Evolutionary conservation across 1,140 invertebrate genomes (phyloP).

Genomic region (Megalopta genalis): DNA sequence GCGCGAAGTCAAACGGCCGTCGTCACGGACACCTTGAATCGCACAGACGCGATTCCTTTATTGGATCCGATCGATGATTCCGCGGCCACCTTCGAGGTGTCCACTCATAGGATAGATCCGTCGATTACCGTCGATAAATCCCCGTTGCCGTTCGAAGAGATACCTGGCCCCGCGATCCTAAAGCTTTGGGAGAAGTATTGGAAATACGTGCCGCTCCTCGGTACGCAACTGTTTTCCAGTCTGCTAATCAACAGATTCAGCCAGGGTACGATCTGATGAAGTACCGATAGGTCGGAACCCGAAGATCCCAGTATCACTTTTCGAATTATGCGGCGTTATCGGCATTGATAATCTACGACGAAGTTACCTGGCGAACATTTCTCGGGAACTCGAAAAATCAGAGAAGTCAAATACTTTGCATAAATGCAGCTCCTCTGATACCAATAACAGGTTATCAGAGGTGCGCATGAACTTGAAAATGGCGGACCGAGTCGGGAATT

Average conservation of each 20-base stretch:
- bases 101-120: conserved; percentile 14
- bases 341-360: not conserved
- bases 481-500: too few relatives aligned
- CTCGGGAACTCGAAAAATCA: too few relatives aligned
- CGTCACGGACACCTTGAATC: conserved; percentile 17
- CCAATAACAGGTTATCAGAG: too few relatives aligned
- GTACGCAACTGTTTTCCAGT: conserved; percentile 83
- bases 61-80: conserved; percentile 33
- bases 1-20: conserved; percentile 7
- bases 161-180: conserved; percentile 82
- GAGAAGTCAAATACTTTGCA: too few relatives aligned
- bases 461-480: too few relatives aligned
- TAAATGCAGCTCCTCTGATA: too few relatives aligned
- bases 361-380: not conserved
- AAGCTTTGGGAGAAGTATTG: conserved; percentile 82
- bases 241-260: conserved; percentile 82
- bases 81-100: conserved; percentile 29
- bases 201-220: conserved; percentile 82
- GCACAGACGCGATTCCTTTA: conserved; percentile 26
- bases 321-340: too few relatives aligned
- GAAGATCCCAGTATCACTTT: conserved; percentile 11
- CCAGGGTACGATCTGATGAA: conserved; percentile 78
- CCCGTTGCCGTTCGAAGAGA: conserved; percentile 81
- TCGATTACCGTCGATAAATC: conserved; percentile 43
- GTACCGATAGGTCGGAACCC: conserved; percentile 41